Evolutionary conservation across 2,888 invertebrate genomes (phyloP).

Genomic region (Watsonalla cultraria): DNA sequence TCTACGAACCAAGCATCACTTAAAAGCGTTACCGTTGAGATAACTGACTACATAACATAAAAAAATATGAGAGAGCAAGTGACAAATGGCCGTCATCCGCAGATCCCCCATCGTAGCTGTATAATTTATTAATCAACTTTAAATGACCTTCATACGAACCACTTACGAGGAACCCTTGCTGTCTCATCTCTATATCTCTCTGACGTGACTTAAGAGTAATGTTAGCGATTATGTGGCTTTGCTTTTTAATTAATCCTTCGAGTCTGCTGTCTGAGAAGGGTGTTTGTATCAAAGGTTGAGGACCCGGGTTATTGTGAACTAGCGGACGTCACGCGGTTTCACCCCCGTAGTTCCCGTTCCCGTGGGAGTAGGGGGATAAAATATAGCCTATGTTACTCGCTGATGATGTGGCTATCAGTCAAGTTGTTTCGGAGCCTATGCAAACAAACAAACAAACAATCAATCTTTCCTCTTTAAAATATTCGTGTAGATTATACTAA

Average conservation of each 20-base stretch:
- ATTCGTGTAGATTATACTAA: too few relatives aligned
- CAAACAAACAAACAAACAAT: too few relatives aligned
- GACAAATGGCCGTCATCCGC: not conserved
- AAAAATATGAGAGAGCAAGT: not conserved
- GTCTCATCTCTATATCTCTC: not conserved
- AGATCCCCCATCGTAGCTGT: slow-evolving; percentile 13
- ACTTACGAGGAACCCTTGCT: not conserved
- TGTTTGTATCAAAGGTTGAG: not conserved
- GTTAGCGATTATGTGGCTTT: not conserved
- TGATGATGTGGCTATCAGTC: too few relatives aligned
- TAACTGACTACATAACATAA: not conserved
- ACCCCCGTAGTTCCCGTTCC: too few relatives aligned
- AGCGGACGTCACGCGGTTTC: too few relatives aligned
- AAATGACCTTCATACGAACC: slow-evolving; percentile 2
- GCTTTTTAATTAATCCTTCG: not conserved
- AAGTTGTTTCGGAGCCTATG: too few relatives aligned
- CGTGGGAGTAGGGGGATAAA: too few relatives aligned
- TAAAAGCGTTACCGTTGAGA: too few relatives aligned
- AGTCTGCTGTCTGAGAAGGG: not conserved
- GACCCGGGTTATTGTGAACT: too few relatives aligned
- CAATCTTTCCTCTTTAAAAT: too few relatives aligned
- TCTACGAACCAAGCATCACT: too few relatives aligned
- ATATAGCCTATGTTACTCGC: too few relatives aligned
- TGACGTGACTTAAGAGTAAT: not conserved
- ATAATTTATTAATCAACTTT: slow-evolving; percentile 40